phyloP scores from a whole-genome alignment of 2,113 vertebrate genomes.

The Halcyon senegalensis region DNA sequence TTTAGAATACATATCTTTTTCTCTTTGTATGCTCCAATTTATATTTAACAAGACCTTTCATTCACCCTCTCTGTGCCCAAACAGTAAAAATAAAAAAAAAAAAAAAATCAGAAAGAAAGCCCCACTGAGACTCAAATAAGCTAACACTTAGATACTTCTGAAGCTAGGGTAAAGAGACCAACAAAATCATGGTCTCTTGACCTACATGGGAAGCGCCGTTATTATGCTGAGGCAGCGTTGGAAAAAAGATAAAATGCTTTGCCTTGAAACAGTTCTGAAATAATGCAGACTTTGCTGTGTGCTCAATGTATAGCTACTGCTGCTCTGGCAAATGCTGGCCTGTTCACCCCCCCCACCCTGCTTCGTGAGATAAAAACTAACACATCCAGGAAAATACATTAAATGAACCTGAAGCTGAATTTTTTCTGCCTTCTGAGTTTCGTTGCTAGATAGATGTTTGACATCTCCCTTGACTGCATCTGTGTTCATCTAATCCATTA shows the following conservation, averaged over 20 bases:
- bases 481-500: neutral
- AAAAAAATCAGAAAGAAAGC: neutral
- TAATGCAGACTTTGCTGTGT: slow-evolving; percentile 49
- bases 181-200: slow-evolving; percentile 17
- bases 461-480: neutral
- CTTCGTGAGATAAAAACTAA: slow-evolving; percentile 31
- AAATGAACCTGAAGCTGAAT: slow-evolving; percentile 42
- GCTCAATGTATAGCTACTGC: slow-evolving; percentile 5
- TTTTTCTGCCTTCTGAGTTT: slow-evolving; percentile 31
- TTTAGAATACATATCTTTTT: neutral
- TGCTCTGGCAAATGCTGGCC: neutral
- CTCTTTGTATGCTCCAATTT: neutral
- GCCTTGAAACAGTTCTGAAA: slow-evolving; percentile 47
- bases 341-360: neutral
- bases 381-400: slow-evolving; percentile 13
- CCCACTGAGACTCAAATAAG: neutral
- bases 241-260: slow-evolving; percentile 53
- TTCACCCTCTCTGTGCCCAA: neutral
- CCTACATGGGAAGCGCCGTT: slow-evolving; percentile 42
- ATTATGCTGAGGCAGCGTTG: slow-evolving; percentile 2
- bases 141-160: neutral
- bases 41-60: neutral
- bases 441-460: neutral
- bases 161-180: neutral
- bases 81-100: neutral